Evolutionary conservation across 2,888 invertebrate genomes (phyloP).

Genomic region (Morpho deidamia): DNA sequence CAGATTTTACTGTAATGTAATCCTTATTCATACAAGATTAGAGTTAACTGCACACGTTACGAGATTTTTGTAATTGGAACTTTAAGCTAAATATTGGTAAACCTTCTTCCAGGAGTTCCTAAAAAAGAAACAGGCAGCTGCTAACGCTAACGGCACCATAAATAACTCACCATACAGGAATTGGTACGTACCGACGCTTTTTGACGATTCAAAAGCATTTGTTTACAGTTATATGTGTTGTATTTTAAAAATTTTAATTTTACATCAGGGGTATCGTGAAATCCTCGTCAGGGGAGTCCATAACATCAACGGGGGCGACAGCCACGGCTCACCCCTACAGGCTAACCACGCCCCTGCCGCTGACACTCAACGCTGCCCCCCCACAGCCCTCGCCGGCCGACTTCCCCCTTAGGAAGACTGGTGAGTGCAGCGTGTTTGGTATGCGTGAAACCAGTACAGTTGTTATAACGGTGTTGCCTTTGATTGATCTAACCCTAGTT

Average conservation of each 20-base stretch:
- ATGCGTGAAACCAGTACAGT: neutral
- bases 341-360: constrained; percentile 79
- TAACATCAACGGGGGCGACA: constrained; percentile 74
- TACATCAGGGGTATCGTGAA: constrained; percentile 78
- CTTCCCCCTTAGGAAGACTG: constrained; percentile 96
- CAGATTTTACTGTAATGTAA: no score
- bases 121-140: constrained; percentile 88
- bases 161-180: constrained; percentile 86
- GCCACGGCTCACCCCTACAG: constrained; percentile 84
- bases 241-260: constrained; percentile 30
- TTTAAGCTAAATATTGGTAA: no score
- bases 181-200: constrained; percentile 77
- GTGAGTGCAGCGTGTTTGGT: constrained; percentile 68
- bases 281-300: constrained; percentile 81
- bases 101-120: constrained; percentile 82
- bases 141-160: constrained; percentile 84
- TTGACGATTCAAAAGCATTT: neutral
- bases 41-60: no score
- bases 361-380: constrained; percentile 51
- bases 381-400: constrained; percentile 76
- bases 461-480: constrained; percentile 1
- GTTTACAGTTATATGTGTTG: neutral
- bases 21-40: no score
- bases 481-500: constrained; percentile 1
- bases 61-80: no score